A percentile compares a stretch with the other conserved stretches of the same genome.
phyloP scores from a whole-genome alignment of 2,113 vertebrate species.

The Machaerirhynchus nigripectus region DNA sequence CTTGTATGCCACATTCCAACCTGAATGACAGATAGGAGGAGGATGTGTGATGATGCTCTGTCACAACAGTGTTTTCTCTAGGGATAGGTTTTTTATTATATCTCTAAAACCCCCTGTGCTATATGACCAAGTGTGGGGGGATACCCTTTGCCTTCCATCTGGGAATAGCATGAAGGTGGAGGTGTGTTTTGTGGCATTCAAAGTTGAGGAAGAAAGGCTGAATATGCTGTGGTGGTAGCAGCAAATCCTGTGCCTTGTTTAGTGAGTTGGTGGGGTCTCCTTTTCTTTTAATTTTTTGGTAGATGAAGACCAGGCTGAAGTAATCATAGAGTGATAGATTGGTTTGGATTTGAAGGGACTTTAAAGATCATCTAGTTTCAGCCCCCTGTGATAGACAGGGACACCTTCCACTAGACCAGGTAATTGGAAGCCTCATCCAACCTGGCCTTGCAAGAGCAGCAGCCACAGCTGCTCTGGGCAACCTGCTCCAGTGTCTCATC shows the following conservation, averaged over 20 bases:
- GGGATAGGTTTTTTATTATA: neutral
- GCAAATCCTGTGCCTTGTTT: neutral
- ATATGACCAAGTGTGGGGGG: neutral
- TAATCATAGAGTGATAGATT: neutral
- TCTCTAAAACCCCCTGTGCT: neutral
- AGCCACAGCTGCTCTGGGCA: neutral
- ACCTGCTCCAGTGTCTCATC: neutral
- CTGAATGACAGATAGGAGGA: neutral
- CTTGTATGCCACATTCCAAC: neutral
- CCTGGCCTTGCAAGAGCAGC: neutral
- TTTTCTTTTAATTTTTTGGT: neutral
- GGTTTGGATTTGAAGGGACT: neutral
- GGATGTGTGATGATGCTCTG: neutral
- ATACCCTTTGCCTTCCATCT: neutral
- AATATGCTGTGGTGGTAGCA: neutral
- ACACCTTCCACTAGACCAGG: neutral
- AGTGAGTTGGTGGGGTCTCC: neutral
- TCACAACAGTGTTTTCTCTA: neutral
- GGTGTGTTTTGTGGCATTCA: rapidly evolving
- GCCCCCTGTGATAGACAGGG: rapidly evolving
- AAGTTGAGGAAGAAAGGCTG: neutral
- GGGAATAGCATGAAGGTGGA: neutral
- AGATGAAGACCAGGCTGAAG: neutral
- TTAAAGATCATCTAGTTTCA: neutral
- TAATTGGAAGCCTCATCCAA: neutral